Evolutionary conservation across 1,140 invertebrate species (phyloP), one percentile per base, ranked within the genome.

Genomic region (Drepana arcuata): DNA sequence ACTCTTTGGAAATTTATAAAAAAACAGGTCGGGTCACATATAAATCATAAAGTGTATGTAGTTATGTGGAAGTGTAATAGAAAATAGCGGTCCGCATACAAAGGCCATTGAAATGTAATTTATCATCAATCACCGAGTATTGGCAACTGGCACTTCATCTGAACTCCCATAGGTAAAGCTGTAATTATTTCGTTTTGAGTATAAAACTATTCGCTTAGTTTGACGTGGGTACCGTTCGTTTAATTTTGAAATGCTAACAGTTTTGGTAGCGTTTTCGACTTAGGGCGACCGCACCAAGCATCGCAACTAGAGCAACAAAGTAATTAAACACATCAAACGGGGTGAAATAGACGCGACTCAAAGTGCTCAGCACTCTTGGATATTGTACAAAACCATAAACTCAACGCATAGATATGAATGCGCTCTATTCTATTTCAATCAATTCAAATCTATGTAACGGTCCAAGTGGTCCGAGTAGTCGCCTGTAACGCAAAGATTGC

Each of bases 241-340:
- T 74, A 78, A 81, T 78, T 69, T 73, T 52, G 50, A 50, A 79
- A 78, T 61, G 57, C 56, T 69, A 71, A 73, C 66, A 70, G 62
- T 78, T 73, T 73, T 63, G 51, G 56, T 57, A 68, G 24, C 70
- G 55, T 74, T 72, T 68, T 72, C 73, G 63, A 73, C 74, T 78
- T 75, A 58, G 64, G 64, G 36, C 50, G 58, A 81, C 77, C 73
- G 60, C 77, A 81, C 49, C 68, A 66, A 63, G 63, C 68, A 73
- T 64, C 65, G 41, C 52, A 75, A 81, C 69, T 73, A 77, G 74
- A 80, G 75, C 75, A 71, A 78, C 73, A 79, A 81, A 81, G 73
- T 78, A 78, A 81, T 81, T 81, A 81, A 78, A 75, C 77, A 77
- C 71, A 81, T 81, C 77, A 81, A 81, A 81, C 72, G 66, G 52